These are phyloP conservation scores for Diabrotica virgifera DNA, from an alignment of 1,140 invertebrate genomes.

Conservation along the genomic window DNA sequence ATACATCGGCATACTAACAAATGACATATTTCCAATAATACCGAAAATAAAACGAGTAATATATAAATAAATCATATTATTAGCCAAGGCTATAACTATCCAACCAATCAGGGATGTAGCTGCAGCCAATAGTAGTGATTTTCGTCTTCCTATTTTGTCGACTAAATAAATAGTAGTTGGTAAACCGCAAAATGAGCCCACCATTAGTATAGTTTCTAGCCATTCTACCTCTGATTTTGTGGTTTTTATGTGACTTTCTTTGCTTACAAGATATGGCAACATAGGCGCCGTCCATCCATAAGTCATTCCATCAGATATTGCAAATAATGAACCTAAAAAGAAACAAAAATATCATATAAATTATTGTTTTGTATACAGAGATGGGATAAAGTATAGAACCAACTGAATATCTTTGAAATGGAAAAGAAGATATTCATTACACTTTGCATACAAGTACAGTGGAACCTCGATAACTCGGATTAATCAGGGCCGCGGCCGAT, in stretches of 20 bases:
- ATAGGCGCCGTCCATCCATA: constrained; percentile 62
- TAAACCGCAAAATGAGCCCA: constrained; percentile 60
- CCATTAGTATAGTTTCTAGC: constrained; percentile 60
- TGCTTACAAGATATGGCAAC: constrained; percentile 50
- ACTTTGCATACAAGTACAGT: too few relatives aligned
- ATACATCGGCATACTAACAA: constrained; percentile 42
- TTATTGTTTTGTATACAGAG: not conserved
- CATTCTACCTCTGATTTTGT: constrained; percentile 51
- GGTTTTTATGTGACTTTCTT: constrained; percentile 38
- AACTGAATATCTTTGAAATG: too few relatives aligned
- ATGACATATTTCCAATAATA: constrained; percentile 37
- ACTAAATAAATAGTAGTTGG: constrained; percentile 53
- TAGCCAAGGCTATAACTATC: constrained; percentile 34
- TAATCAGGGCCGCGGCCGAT: too few relatives aligned
- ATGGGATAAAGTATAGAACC: too few relatives aligned
- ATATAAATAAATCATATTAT: constrained; percentile 42
- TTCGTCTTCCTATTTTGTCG: constrained; percentile 62
- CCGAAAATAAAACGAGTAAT: constrained; percentile 48
- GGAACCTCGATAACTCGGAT: too few relatives aligned
- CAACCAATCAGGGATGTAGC: constrained; percentile 61
- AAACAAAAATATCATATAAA: constrained; percentile 3
- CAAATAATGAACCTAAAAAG: constrained; percentile 32
- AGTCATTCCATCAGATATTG: constrained; percentile 39
- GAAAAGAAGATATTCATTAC: too few relatives aligned
- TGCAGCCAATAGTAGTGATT: constrained; percentile 54